Conservation (phyloP, 37 sponge, comb jelly and placozoan species). For the Diacarnus erythraeanus region DNA sequence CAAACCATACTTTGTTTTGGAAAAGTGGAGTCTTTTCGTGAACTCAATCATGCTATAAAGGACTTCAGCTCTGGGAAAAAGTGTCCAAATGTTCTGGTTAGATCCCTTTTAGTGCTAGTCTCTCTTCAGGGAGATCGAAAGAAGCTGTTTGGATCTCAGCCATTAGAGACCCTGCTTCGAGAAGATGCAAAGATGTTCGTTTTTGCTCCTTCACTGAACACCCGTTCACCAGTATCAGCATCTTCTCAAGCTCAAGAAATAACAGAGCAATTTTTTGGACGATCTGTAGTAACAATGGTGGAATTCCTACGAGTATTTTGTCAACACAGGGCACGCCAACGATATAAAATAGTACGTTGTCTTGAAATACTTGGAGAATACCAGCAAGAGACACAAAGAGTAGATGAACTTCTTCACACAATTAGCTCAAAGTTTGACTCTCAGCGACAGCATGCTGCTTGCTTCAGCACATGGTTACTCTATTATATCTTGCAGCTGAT, state of each 20-base stretch:
- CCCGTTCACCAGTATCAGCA: constrained; percentile 55
- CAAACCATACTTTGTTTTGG: constrained; percentile 38
- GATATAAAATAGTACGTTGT: constrained; percentile 44
- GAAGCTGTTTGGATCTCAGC: constrained; percentile 50
- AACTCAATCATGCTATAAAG: constrained; percentile 22
- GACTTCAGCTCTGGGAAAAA: constrained; percentile 26
- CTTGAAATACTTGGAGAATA: constrained; percentile 62
- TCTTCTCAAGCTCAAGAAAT: constrained; percentile 48
- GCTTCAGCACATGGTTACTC: constrained; percentile 76
- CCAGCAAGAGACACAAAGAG: constrained; percentile 70
- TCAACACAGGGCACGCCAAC: constrained; percentile 75
- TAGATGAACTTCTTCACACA: constrained; percentile 56
- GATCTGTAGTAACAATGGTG: constrained; percentile 18
- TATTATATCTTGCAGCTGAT: constrained; percentile 72
- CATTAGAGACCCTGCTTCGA: constrained; percentile 46
- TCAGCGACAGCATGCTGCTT: constrained; percentile 56
- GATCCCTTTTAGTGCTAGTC: constrained; percentile 60
- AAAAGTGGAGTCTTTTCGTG: constrained; percentile 33
- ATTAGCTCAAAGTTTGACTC: constrained; percentile 60
- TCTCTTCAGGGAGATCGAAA: constrained; percentile 39
- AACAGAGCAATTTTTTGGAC: constrained; percentile 47
- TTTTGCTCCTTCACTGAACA: constrained; percentile 77
- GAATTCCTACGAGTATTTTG: constrained; percentile 71
- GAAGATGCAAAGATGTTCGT: constrained; percentile 58
- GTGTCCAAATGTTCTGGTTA: constrained; percentile 65